Evolutionary conservation across 2,888 invertebrate genomes (phyloP).

Genomic region (Meloe dianella): DNA sequence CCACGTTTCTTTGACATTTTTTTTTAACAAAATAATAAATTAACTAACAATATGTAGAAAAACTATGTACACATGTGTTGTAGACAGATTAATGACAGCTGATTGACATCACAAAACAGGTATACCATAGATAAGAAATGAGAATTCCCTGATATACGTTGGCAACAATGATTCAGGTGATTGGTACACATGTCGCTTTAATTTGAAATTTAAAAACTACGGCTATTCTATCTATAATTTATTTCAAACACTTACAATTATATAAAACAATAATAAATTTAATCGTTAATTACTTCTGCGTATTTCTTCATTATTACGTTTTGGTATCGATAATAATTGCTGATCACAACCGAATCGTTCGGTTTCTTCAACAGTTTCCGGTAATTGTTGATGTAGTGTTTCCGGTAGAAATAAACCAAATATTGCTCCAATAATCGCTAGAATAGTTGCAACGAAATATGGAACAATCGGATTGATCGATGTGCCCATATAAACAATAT

Average conservation of each 20-base stretch:
- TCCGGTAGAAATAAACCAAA: slow-evolving; percentile 66
- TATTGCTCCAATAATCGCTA: slow-evolving; percentile 60
- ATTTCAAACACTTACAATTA: background rate
- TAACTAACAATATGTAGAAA: slow-evolving; percentile 4
- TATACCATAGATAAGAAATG: no score
- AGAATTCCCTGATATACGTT: no score
- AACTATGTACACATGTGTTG: slow-evolving; percentile 2
- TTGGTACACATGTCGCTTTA: no score
- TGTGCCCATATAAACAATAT: slow-evolving; percentile 65
- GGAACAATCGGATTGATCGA: slow-evolving; percentile 57
- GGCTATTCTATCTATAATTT: background rate
- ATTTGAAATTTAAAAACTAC: no score
- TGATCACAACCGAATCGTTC: slow-evolving; percentile 51
- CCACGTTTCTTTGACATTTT: slow-evolving; percentile 68
- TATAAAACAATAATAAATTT: background rate
- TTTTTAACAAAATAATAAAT: background rate
- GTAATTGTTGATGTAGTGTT: slow-evolving; percentile 67
- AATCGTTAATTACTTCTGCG: background rate
- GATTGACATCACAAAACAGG: no score
- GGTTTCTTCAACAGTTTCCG: slow-evolving; percentile 70
- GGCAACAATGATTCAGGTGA: no score
- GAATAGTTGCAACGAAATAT: slow-evolving; percentile 53
- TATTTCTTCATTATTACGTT: background rate
- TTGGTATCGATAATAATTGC: slow-evolving; percentile 19
- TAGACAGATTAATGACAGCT: no score